phyloP scores from a whole-genome alignment of 1,140 invertebrate species.

The Pseudomyrmex sp. region DNA sequence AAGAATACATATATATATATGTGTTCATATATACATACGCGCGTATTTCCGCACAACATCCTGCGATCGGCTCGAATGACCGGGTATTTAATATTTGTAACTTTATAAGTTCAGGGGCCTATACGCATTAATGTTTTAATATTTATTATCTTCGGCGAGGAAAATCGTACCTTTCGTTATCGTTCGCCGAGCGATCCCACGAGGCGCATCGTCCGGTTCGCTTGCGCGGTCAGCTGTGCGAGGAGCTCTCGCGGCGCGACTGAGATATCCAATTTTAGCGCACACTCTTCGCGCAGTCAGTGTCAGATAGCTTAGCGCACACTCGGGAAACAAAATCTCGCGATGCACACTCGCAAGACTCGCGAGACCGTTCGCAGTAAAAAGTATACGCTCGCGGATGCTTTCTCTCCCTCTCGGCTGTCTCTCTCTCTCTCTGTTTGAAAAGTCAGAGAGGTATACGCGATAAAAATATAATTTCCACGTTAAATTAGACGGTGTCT shows the following conservation, averaged over 20 bases:
- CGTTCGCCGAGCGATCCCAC: constrained; percentile 45
- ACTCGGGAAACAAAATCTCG: constrained; percentile 24
- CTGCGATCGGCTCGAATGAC: no score
- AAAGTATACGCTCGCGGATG: not conserved
- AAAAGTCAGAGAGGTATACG: not conserved
- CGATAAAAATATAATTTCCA: no score
- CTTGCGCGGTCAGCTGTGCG: constrained; percentile 56
- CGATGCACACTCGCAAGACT: not conserved
- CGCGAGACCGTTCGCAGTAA: not conserved
- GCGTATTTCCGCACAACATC: no score
- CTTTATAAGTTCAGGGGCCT: no score
- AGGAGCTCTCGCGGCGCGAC: constrained; percentile 39
- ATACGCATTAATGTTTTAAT: no score
- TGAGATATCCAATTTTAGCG: constrained; percentile 70
- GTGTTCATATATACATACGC: no score
- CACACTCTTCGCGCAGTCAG: constrained; percentile 42
- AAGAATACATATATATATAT: no score
- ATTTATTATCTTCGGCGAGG: no score
- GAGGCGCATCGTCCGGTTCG: constrained; percentile 66
- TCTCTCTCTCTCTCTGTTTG: no score
- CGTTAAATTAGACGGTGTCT: no score
- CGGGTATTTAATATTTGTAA: no score
- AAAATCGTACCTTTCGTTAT: constrained; percentile 66
- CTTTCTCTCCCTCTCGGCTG: not conserved
- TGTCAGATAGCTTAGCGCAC: constrained; percentile 9